phyloP scores from a whole-genome alignment of 2,797 vertebrate genomes.

The Streptopelia turtur region DNA sequence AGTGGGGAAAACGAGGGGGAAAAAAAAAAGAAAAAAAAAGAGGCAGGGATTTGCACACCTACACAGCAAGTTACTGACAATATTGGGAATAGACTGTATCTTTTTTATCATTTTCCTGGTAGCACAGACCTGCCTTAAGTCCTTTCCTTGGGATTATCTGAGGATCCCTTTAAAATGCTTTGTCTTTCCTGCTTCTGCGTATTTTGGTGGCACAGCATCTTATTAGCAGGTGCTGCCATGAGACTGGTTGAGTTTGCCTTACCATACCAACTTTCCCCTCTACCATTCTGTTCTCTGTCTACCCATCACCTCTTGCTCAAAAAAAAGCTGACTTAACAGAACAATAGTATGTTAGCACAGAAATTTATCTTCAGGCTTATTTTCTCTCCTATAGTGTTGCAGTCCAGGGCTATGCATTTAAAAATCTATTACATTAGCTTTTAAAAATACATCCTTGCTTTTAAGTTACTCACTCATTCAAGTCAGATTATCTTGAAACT shows the following conservation, averaged over 20 bases:
- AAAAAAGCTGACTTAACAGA: background rate
- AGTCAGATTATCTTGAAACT: background rate
- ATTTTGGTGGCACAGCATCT: fast-evolving
- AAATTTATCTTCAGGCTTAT: background rate
- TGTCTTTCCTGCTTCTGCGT: background rate
- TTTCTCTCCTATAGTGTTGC: background rate
- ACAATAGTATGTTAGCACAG: background rate
- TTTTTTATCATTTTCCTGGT: background rate
- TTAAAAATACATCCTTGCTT: background rate
- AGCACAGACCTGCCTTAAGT: background rate
- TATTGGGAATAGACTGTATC: background rate
- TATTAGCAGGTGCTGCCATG: background rate
- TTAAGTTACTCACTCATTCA: background rate
- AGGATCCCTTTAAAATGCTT: background rate
- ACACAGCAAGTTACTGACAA: background rate
- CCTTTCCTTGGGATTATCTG: background rate
- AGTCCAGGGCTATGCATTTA: background rate
- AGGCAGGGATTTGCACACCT: background rate
- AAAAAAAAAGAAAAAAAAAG: background rate
- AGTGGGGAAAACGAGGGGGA: background rate
- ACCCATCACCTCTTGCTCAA: background rate
- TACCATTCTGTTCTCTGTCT: background rate
- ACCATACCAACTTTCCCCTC: background rate
- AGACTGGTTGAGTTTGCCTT: background rate
- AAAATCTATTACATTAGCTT: background rate